Base-by-base conservation (phyloP, 2,888 invertebrate genomes). In the Bugula neritina region DNA sequence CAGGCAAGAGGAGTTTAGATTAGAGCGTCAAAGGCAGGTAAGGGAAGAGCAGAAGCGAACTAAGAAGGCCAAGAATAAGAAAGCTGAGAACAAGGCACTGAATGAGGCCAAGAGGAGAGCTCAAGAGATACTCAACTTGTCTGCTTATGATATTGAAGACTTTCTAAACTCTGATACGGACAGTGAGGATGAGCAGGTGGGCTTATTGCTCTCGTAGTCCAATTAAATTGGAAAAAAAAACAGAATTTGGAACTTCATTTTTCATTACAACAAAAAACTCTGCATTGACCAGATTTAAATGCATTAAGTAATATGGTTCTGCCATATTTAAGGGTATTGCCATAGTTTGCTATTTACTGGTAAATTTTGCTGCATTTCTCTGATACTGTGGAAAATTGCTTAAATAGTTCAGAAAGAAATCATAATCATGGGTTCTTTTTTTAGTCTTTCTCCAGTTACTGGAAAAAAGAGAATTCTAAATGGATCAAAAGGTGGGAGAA, bases 71-170 rank as follows among this genome's bases (percentile, higher is more conserved):
- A 25, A 13, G 5, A 63, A 31, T n/a, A 21, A 34, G n/a, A 63
- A 63, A n/a, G 31, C 10, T 1, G 25, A 63, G 29, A 70, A 52
- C 52, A 52, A 43, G 3, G 70, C 80, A 1, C 73, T 83, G 71
- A 76, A 78, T 72, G 75, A 77, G 31, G 82, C 82, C 0, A 80
- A 81, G 75, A 75, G 77, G 69, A 75, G 79, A 57, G 83, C 83
- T 52, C 77, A 78, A 72, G 78, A 81, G 73, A 82, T 83, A 35
- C 79, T 83, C n/a, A 80, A 83, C 73, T 74, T 83, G 52, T 81
- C 80, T 72, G 79, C 80, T 74, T 79, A 80, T 3, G 83, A 83
- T 73, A 74, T 83, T 2, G 81, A 82, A 27, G 82, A 83, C 58
- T 78, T 83, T 25, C 79, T 83, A 79, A 80, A 78, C 17, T 43